Conservation (phyloP, 2,797 vertebrate genomes). For the Anguilla anguilla region DNA sequence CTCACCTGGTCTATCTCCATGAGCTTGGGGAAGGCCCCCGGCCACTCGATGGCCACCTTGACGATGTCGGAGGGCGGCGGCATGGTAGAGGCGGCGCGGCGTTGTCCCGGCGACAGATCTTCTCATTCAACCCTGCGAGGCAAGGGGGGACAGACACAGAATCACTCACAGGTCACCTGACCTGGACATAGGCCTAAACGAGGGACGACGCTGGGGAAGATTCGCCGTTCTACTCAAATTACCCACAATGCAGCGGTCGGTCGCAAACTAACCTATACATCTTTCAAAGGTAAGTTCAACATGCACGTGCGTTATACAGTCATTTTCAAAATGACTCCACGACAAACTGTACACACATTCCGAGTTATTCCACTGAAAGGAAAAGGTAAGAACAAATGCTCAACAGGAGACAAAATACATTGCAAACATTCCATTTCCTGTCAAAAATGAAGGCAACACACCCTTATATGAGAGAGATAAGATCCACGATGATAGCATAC, state of each 20-base stretch:
- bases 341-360: neutral
- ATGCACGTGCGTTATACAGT: neutral
- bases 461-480: neutral
- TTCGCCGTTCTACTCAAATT: neutral
- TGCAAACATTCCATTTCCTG: neutral
- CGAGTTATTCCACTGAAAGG: neutral
- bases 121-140: slow-evolving; percentile 81
- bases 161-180: neutral
- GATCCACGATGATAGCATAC: neutral
- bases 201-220: neutral
- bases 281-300: neutral
- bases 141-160: neutral
- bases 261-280: neutral
- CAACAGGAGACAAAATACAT: neutral
- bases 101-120: slow-evolving; percentile 59
- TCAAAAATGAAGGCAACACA: neutral
- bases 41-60: slow-evolving; percentile 99
- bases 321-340: neutral
- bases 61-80: slow-evolving; percentile 93
- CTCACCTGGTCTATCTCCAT: slow-evolving; percentile 99
- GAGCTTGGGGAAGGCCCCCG: slow-evolving; percentile 91
- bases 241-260: neutral
- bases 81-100: slow-evolving; percentile 71
- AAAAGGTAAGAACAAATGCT: neutral
- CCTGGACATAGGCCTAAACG: neutral